Evolutionary conservation across 1,140 invertebrate species (phyloP).

Genomic region (Orussus abietinus): DNA sequence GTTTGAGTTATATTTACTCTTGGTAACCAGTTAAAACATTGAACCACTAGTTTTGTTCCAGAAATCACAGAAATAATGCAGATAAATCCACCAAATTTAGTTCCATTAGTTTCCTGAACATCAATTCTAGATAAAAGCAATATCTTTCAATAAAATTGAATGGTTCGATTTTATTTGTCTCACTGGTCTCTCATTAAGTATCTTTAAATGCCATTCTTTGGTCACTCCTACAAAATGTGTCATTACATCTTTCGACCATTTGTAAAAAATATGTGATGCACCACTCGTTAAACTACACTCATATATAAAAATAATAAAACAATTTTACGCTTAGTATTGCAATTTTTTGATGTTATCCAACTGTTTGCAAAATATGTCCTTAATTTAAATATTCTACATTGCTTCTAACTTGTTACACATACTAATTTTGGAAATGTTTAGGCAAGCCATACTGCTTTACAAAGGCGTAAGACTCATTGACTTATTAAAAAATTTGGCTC

Average conservation of each 20-base stretch:
- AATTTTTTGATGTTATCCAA: no score
- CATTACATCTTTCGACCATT: slow-evolving; percentile 6
- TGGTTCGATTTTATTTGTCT: neutral
- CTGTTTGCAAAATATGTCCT: no score
- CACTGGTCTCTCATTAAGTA: neutral
- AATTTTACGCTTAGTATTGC: slow-evolving; percentile 20
- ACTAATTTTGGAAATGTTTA: slow-evolving; percentile 18
- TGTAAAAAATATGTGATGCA: slow-evolving; percentile 8
- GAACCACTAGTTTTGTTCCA: no score
- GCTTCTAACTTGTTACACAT: slow-evolving; percentile 1
- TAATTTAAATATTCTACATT: no score
- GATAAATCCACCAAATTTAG: no score
- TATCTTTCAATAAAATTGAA: no score
- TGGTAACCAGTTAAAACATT: no score
- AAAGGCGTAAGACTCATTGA: slow-evolving; percentile 6
- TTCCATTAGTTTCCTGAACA: no score
- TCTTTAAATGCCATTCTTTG: slow-evolving; percentile 25
- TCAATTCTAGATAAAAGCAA: no score
- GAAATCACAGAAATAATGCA: no score
- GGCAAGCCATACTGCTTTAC: slow-evolving; percentile 19
- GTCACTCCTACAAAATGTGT: slow-evolving; percentile 19
- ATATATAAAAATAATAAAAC: slow-evolving; percentile 13
- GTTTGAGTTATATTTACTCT: no score
- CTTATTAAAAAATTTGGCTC: slow-evolving; percentile 21
- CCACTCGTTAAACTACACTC: slow-evolving; percentile 19